Percentiles rank a stretch among this genome's conserved stretches.
These are phyloP conservation scores for Ligdia adustata DNA, from an alignment of 2,888 invertebrate genomes.

Conservation along the genomic window DNA sequence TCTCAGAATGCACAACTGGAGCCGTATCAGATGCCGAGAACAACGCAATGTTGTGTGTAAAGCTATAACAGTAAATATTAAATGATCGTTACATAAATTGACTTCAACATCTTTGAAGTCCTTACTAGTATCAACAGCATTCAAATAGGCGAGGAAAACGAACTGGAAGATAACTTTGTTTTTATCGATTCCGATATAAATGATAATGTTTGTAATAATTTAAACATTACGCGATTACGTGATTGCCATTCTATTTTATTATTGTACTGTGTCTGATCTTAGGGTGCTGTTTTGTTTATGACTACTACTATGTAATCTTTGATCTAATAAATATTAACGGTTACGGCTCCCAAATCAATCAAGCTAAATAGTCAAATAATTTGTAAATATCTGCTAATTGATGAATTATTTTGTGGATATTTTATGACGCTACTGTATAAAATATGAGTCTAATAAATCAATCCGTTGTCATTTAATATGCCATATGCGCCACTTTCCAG, in stretches of 20 bases:
- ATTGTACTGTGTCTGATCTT: neutral
- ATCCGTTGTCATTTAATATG: constrained; percentile 7
- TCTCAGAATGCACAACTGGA: constrained; percentile 23
- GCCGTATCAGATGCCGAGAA: constrained; percentile 28
- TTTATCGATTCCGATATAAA: neutral
- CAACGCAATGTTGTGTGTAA: constrained; percentile 32
- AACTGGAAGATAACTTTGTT: neutral
- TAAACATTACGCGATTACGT: neutral
- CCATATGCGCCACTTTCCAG: constrained; percentile 28
- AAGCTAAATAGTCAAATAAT: too few species aligned
- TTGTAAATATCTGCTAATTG: constrained; percentile 3
- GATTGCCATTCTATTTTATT: neutral
- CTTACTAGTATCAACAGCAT: constrained; percentile 21
- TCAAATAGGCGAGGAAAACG: constrained; percentile 3
- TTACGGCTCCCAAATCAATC: too few species aligned
- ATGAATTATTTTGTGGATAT: constrained; percentile 5
- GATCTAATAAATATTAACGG: too few species aligned
- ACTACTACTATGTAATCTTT: too few species aligned
- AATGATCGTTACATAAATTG: constrained; percentile 33
- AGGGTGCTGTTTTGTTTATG: too few species aligned
- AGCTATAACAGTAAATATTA: constrained; percentile 30
- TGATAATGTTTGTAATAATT: neutral
- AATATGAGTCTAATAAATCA: constrained; percentile 17
- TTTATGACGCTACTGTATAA: neutral
- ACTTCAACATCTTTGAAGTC: constrained; percentile 29